These are phyloP conservation scores for Pelobates cultripes DNA, from an alignment of 2,797 vertebrate genomes.

Conservation along the genomic window DNA sequence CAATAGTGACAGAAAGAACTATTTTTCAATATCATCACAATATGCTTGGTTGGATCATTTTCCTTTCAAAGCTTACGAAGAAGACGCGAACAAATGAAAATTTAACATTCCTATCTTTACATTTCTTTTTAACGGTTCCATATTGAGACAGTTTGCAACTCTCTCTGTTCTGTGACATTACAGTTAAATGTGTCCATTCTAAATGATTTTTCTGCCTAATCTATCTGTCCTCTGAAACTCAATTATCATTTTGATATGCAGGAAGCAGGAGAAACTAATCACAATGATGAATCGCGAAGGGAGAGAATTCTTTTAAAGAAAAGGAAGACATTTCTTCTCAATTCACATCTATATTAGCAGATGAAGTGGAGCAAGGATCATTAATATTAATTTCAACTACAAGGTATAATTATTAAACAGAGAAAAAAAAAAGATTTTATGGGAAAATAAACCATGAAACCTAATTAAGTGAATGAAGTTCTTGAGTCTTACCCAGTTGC, in stretches of 20 bases:
- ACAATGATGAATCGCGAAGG: conserved; percentile 37
- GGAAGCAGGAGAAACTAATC: conserved; percentile 48
- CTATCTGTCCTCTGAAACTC: conserved; percentile 48
- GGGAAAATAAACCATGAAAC: conserved; percentile 48
- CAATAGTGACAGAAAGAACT: too few species aligned
- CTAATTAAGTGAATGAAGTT: conserved; percentile 36
- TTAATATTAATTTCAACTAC: conserved; percentile 45
- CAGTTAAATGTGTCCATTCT: conserved; percentile 34
- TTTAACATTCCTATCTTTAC: too few species aligned
- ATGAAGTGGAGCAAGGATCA: conserved; percentile 23
- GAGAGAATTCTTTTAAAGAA: conserved; percentile 12
- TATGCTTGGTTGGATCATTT: too few species aligned
- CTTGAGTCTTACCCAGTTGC: not conserved
- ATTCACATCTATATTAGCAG: conserved; percentile 46
- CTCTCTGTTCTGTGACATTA: conserved; percentile 13
- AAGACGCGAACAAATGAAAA: too few species aligned
- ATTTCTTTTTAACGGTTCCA: not conserved
- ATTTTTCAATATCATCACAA: too few species aligned
- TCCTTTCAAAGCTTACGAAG: too few species aligned
- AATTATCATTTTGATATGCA: conserved; percentile 51
- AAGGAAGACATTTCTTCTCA: conserved; percentile 38
- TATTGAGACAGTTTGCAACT: too few species aligned
- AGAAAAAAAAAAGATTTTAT: conserved; percentile 24
- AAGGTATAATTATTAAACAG: conserved; percentile 39
- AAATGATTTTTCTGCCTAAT: conserved; percentile 48